These are phyloP conservation scores for Pachyramphus minor DNA, from an alignment of 2,113 vertebrate genomes.

Conservation along the genomic window DNA sequence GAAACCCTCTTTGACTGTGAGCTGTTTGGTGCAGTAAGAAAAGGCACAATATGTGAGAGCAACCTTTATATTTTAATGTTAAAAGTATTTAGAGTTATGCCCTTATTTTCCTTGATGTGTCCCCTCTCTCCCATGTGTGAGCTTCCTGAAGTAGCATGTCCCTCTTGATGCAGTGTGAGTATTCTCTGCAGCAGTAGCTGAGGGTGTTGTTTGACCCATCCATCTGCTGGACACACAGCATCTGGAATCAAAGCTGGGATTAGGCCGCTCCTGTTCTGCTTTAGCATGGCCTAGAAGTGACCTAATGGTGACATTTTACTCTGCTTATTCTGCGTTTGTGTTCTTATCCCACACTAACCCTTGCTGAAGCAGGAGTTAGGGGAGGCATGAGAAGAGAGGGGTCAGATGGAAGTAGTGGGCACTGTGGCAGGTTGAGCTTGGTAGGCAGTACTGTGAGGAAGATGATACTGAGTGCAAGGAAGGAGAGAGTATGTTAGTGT, in stretches of 20 bases:
- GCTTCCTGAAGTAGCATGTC: neutral
- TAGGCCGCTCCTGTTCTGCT: neutral
- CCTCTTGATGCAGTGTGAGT: neutral
- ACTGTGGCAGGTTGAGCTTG: neutral
- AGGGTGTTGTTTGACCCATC: neutral
- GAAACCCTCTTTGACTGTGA: neutral
- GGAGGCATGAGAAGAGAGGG: neutral
- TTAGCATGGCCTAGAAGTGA: neutral
- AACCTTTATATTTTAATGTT: neutral
- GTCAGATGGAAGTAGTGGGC: neutral
- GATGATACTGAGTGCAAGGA: neutral
- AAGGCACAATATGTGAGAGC: neutral
- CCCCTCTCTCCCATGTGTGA: neutral
- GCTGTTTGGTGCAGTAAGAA: neutral
- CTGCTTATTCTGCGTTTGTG: neutral
- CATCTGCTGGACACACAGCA: neutral
- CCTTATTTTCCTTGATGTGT: neutral
- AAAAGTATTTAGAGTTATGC: neutral
- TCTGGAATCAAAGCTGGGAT: neutral
- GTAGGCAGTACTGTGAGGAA: neutral
- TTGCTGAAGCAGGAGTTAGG: neutral
- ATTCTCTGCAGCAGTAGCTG: neutral
- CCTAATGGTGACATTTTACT: neutral
- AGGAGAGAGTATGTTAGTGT: neutral
- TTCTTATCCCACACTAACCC: neutral